phyloP scores from a whole-genome alignment of 2,113 vertebrate genomes.

The Melierax canorus region DNA sequence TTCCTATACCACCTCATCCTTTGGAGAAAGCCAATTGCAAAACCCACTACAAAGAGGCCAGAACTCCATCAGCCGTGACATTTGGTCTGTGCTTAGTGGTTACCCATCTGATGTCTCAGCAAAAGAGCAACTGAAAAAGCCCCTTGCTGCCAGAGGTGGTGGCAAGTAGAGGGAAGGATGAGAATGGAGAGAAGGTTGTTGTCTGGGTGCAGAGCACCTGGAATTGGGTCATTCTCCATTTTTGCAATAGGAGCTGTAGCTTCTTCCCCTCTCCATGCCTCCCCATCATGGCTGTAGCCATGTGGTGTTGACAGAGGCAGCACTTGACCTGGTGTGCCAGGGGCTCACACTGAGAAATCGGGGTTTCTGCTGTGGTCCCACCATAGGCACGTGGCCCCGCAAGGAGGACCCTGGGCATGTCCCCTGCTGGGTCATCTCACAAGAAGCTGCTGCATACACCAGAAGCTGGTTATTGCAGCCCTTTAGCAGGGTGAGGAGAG shows the following conservation, averaged over 20 bases:
- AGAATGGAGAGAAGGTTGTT: neutral
- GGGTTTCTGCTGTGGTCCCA: neutral
- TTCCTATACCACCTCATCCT: neutral
- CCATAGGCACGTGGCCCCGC: fast-evolving
- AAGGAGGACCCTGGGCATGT: neutral
- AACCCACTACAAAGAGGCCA: neutral
- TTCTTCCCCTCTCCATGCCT: neutral
- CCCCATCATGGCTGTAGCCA: neutral
- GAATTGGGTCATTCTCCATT: neutral
- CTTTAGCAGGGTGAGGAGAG: neutral
- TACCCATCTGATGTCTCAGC: neutral
- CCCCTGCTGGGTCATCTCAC: neutral
- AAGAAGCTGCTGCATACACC: fast-evolving
- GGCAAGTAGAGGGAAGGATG: neutral
- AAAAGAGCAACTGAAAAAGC: neutral
- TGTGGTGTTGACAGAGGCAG: neutral
- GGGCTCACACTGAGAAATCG: neutral
- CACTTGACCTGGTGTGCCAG: neutral
- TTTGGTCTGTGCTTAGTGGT: neutral
- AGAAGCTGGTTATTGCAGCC: neutral
- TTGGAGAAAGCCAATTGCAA: neutral
- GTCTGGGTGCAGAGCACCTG: neutral
- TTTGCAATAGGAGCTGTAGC: neutral
- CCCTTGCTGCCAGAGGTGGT: neutral
- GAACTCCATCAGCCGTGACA: fast-evolving